Evolutionary conservation across 2,797 vertebrate genomes (phyloP), one percentile per base, ranked within the genome.

Genomic region (Sebastes hubbsi): DNA sequence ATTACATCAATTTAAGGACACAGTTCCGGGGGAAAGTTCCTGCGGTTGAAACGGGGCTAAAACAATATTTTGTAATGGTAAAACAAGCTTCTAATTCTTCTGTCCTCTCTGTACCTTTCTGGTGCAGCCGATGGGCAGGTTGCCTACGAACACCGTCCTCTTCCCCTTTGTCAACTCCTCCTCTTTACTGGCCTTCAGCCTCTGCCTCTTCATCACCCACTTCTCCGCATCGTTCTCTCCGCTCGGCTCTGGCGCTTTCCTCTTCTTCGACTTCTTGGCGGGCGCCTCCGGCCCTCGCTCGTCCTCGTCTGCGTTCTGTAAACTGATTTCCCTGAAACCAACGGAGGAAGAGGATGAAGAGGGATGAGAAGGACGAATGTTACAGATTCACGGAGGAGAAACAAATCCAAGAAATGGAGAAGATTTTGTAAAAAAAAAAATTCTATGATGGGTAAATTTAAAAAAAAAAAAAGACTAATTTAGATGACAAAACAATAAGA

Each of bases 111-210:
- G 5, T 52, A 85, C 98, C 97, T 97, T 97, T 87, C 93, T 94
- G 64, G 95, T 96, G 89, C 92, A 98, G 69, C 27, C 89, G 72
- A 95, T 24, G 4, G 98, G 98, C 72, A 99, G 91, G 89, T 99
- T 99, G 2, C 98, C 98, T 5, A 99, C 97, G 90, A 99, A 99
- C 85, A 99, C 94, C 0, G 97, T 99, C 87, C 97, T 97, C 75
- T 94, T 96, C 29, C 88, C 89, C 80, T 97, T 97, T 3, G 91
- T 64, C 0, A 42, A 89, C 75, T 97, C 97, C 38, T 95, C 94
- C 8, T 87, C 92, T 11, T 18, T 63, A 4, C 76, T 90, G 77
- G 73, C 65, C 8, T 65, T 80, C 24, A 75, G 81, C 85, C 72
- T 94, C 67, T 60, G 85, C 13, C 92, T 95, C 77, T 90, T 93